A percentile compares a stretch with the other conserved stretches of the same genome.
phyloP scores from a whole-genome alignment of 1,140 invertebrate species.

The Drosophila insularis region DNA sequence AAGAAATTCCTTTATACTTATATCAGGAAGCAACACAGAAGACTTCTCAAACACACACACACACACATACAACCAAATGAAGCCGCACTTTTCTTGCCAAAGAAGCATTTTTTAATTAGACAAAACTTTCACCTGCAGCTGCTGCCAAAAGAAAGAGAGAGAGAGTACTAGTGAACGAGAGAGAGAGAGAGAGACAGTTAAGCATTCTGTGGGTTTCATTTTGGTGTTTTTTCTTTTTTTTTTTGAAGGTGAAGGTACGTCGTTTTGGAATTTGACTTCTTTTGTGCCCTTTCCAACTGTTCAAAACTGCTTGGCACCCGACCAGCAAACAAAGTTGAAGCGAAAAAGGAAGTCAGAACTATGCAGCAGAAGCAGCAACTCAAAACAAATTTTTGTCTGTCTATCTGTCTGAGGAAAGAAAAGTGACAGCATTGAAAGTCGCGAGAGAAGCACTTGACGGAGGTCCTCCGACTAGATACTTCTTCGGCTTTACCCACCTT shows the following conservation, averaged over 20 bases:
- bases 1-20: slow-evolving; percentile 1
- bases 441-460: slow-evolving; percentile 41
- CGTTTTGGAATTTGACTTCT: slow-evolving; percentile 57
- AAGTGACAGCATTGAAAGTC: slow-evolving; percentile 53
- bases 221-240: slow-evolving; percentile 2
- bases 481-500: not conserved
- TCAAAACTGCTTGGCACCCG: slow-evolving; percentile 9
- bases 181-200: slow-evolving; percentile 19
- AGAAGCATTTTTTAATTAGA: slow-evolving; percentile 62
- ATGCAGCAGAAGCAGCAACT: slow-evolving; percentile 42
- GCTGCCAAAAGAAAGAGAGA: slow-evolving; percentile 19
- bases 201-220: slow-evolving; percentile 14
- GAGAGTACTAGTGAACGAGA: not conserved
- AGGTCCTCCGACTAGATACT: slow-evolving; percentile 22
- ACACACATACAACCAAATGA: slow-evolving; percentile 26
- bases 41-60: not conserved
- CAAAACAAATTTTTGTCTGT: slow-evolving; percentile 41
- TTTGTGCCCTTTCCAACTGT: slow-evolving; percentile 24
- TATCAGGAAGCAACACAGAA: not conserved
- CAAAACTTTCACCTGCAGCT: slow-evolving; percentile 61
- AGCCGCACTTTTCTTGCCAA: slow-evolving; percentile 56
- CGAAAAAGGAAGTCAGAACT: slow-evolving; percentile 36
- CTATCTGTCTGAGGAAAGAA: slow-evolving; percentile 23
- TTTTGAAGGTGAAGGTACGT: not conserved
- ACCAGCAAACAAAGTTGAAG: not conserved